Conservation (phyloP, 2,797 vertebrate genomes). For the Columba guinea region DNA sequence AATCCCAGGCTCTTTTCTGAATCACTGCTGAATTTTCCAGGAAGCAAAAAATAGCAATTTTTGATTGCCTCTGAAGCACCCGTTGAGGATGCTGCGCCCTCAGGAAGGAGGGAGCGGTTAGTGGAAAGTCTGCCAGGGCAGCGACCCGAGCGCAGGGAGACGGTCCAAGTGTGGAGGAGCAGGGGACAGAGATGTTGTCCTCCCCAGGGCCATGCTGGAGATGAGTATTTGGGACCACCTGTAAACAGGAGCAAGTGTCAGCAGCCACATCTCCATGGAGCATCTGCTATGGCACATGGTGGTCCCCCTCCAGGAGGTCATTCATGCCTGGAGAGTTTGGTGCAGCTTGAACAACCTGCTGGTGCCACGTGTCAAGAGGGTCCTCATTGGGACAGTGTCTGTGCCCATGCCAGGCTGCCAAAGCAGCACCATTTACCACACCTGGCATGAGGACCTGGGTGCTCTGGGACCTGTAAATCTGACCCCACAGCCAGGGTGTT, state of each 20-base stretch:
- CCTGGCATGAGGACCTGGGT: background rate
- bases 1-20: conserved; percentile 39
- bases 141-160: background rate
- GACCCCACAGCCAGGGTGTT: background rate
- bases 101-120: background rate
- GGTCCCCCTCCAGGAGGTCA: background rate
- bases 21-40: conserved; percentile 31
- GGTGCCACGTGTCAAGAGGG: accelerated
- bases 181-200: background rate
- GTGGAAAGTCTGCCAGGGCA: background rate
- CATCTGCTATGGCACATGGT: background rate
- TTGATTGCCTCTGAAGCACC: conserved; percentile 47
- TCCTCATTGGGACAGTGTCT: background rate
- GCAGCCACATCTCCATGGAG: background rate
- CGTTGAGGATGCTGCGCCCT: conserved; percentile 5
- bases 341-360: background rate
- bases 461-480: background rate
- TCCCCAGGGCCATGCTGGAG: background rate
- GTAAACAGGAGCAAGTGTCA: background rate
- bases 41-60: conserved; percentile 39
- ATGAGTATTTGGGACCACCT: background rate
- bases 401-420: background rate
- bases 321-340: background rate
- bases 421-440: background rate
- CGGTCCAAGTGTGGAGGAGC: background rate